phyloP scores from a whole-genome alignment of 2,113 vertebrate species.

The Corythaixoides concolor region DNA sequence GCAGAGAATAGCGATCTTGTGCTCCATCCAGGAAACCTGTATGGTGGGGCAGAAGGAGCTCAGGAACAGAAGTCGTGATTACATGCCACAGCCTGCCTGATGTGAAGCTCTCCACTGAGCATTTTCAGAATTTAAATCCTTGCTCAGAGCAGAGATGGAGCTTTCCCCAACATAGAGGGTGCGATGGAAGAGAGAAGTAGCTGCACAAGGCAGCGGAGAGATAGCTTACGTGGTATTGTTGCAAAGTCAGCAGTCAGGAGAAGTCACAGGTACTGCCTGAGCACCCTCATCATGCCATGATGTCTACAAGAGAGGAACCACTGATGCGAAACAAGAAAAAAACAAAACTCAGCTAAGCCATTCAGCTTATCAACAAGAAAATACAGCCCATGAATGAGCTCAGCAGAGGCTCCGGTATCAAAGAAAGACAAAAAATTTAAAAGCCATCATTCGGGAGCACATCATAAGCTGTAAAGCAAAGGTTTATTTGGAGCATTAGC shows the following conservation, averaged over 20 bases:
- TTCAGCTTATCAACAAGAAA: background rate
- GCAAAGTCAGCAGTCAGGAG: background rate
- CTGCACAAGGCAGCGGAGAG: background rate
- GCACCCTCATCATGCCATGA: background rate
- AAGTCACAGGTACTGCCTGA: background rate
- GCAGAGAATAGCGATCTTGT: background rate
- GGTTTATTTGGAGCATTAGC: background rate
- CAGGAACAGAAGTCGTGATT: background rate
- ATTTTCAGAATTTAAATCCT: background rate
- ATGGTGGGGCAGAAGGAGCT: background rate
- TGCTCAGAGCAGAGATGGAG: background rate
- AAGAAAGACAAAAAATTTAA: background rate
- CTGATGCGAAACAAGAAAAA: background rate
- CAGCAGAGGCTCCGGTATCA: fast-evolving
- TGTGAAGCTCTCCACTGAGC: background rate
- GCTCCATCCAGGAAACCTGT: background rate
- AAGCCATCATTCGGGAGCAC: background rate
- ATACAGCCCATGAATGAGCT: background rate
- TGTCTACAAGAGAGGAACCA: background rate
- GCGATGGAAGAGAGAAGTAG: background rate
- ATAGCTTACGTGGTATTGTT: background rate
- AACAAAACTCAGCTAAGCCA: background rate
- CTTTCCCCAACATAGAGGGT: background rate
- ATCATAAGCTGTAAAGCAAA: background rate
- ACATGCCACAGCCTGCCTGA: background rate